Evolutionary conservation across 2,113 vertebrate species (phyloP), one percentile per base, ranked within the genome.

Genomic region (Myiopsitta monachus): DNA sequence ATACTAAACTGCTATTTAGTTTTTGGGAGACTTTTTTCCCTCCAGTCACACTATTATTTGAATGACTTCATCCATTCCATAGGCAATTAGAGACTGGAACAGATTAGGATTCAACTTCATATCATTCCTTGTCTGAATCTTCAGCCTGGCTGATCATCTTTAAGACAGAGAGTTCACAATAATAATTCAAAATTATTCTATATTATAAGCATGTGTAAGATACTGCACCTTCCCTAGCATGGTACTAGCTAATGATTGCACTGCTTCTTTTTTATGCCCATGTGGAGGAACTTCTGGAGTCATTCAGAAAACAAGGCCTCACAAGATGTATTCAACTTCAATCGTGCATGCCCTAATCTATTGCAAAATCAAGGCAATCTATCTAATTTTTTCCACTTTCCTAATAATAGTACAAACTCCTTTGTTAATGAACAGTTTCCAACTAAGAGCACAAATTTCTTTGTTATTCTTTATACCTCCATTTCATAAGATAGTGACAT

Each of bases 51-150:
- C 33, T 64, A 16, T 81, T 84, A 61, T 83, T 87, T 73, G 47
- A 83, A 87, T 87, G 31, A 86, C 21, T 54, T 91, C 76, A 68
- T 18, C 17, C 6, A 79, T 54, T 94, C 68, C 76, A 39, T 38
- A 51, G 36, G 73, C 1, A 3, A n/a, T 80, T 80, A 83, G 47
- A 76, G 47, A 28, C 27, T 73, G 68, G 68, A 91, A 95, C 18
- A 83, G 64, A 92, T 80, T 87, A 91, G 47, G 28, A 88, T 77
- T 30, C 63, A 79, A 22, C 46, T 91, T 86, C 54, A 28, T 76
- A 73, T 68, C 15, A 62, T 43, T 84, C 28, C 28, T 87, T 77
- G 26, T 67, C 72, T 64, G 38, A 79, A 68, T 76, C 83, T 44
- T 72, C 28, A 88, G 12, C 12, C 27, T 83, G 27, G 54, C 13